Conservation (phyloP, 2,113 vertebrate species). For the Stigmatopora argus region DNA sequence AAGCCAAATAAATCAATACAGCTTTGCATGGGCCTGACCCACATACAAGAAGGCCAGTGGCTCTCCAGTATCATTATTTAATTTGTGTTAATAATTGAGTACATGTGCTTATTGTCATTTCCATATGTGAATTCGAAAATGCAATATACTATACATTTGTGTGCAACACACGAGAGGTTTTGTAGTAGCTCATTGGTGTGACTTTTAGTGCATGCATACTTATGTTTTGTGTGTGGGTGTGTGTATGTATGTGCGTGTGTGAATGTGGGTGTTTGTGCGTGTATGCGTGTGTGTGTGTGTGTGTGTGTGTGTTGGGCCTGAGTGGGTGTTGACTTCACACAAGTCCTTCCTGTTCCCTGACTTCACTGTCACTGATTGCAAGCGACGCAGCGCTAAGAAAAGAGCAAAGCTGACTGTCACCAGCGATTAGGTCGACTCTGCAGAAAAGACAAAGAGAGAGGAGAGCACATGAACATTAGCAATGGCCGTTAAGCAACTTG, state of each 20-base stretch:
- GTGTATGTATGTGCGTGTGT: conserved; percentile 11
- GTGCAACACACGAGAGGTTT: conserved; percentile 1
- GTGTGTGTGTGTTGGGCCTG: conserved; percentile 35
- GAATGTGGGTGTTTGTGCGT: conserved; percentile 5
- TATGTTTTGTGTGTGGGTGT: conserved; percentile 10
- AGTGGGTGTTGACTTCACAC: conserved; percentile 72
- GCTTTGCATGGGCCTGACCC: conserved; percentile 72
- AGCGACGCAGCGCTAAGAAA: conserved; percentile 90
- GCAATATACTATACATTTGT: conserved; percentile 5
- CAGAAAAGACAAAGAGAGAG: conserved; percentile 86
- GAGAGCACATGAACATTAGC: conserved; percentile 78
- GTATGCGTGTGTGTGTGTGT: conserved; percentile 10
- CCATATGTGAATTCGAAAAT: conserved; percentile 6
- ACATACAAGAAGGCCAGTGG: conserved; percentile 61
- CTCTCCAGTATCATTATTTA: conserved; percentile 42
- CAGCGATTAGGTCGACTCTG: conserved; percentile 80
- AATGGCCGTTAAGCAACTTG: conserved; percentile 84
- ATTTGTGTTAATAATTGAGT: background rate
- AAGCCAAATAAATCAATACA: conserved; percentile 69
- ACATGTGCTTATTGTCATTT: background rate
- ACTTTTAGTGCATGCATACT: conserved; percentile 22
- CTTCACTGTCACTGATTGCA: conserved; percentile 85
- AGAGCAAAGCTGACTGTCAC: conserved; percentile 93
- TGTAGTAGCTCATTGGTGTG: conserved; percentile 10
- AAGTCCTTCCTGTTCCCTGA: conserved; percentile 85